Percentiles rank a stretch among this genome's conserved stretches.
Conservation (phyloP, 2,888 invertebrate genomes). For the Ornithoptera priamus region DNA sequence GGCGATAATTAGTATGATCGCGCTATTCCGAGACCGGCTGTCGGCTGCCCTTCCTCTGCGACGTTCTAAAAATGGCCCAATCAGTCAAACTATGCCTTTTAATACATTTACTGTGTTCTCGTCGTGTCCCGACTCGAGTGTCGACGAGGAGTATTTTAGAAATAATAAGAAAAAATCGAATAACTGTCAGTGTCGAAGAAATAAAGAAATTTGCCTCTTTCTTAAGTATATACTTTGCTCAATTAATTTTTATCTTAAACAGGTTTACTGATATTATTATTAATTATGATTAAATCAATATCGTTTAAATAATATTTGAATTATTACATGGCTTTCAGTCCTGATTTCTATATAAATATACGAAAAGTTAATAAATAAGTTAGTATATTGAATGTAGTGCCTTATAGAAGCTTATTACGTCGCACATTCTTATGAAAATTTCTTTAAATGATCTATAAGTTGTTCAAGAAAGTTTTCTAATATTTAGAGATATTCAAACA, state of each 20-base stretch:
- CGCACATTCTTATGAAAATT: too few relatives aligned
- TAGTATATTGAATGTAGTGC: too few relatives aligned
- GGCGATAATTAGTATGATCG: conserved; percentile 73
- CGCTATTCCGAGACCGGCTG: conserved; percentile 60
- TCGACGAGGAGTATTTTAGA: conserved; percentile 41
- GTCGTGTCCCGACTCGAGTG: conserved; percentile 38
- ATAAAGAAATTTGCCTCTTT: neutral
- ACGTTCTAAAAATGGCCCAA: conserved; percentile 74
- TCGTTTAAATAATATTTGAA: too few relatives aligned
- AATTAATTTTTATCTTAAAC: neutral
- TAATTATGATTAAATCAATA: too few relatives aligned
- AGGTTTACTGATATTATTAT: neutral
- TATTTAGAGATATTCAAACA: too few relatives aligned
- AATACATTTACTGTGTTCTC: conserved; percentile 11
- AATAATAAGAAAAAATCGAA: conserved; percentile 1
- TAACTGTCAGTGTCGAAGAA: neutral
- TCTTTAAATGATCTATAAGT: too few relatives aligned
- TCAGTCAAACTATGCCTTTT: conserved; percentile 63
- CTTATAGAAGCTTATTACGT: too few relatives aligned
- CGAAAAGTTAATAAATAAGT: too few relatives aligned
- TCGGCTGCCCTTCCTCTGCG: conserved; percentile 50
- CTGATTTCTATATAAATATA: too few relatives aligned
- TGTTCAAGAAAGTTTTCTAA: too few relatives aligned
- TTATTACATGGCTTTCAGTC: too few relatives aligned
- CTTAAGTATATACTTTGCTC: neutral